Conservation (phyloP, 2,888 invertebrate species). For the Catocala nupta region DNA sequence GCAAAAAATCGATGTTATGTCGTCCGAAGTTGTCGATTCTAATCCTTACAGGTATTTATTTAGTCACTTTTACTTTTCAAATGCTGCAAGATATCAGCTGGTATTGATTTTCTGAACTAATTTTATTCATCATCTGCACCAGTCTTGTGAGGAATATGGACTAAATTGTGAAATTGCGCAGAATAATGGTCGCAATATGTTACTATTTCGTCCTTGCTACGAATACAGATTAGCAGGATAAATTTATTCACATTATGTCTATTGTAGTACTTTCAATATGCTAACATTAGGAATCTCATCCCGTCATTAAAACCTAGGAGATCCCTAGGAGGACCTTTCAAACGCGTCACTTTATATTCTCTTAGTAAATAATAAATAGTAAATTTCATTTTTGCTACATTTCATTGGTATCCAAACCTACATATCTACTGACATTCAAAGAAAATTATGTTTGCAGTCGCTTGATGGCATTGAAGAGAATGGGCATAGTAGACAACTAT, state of each 20-base stretch:
- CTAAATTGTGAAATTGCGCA: neutral
- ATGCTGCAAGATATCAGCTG: neutral
- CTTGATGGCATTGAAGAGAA: slow-evolving; percentile 99
- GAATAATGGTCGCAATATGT: slow-evolving; percentile 29
- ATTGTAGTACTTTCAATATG: no score
- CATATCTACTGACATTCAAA: no score
- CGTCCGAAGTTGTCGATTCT: slow-evolving; percentile 98
- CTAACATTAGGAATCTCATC: no score
- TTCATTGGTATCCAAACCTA: no score
- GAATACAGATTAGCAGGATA: neutral
- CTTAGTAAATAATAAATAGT: no score
- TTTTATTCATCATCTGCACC: neutral
- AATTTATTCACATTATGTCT: neutral
- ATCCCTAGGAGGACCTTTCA: no score
- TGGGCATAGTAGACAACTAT: slow-evolving; percentile 99
- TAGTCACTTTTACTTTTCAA: slow-evolving; percentile 14
- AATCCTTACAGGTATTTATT: slow-evolving; percentile 98
- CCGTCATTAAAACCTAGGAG: no score
- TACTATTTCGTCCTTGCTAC: slow-evolving; percentile 1
- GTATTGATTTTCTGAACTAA: neutral
- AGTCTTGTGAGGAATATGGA: no score
- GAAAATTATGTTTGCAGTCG: slow-evolving; percentile 88
- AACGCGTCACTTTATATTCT: no score
- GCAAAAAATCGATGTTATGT: slow-evolving; percentile 95
- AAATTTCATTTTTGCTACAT: no score